phyloP scores from a whole-genome alignment of 2,113 vertebrate genomes.

The Sakesphorus luctuosus region DNA sequence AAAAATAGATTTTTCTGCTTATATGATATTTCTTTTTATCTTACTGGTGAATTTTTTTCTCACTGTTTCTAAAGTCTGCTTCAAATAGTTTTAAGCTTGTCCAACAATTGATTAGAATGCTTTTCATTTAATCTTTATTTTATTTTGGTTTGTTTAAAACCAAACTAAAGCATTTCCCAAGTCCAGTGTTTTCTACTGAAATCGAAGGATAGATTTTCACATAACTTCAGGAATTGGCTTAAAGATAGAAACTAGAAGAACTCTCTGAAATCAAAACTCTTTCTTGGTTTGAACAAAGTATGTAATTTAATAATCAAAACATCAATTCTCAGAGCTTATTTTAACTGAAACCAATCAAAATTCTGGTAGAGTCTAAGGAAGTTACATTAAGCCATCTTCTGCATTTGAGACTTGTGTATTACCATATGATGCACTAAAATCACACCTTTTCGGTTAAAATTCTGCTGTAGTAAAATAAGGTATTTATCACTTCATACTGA shows the following conservation, averaged over 20 bases:
- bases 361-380: background rate
- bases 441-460: background rate
- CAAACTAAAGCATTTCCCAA: background rate
- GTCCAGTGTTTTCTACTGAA: background rate
- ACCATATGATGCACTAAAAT: background rate
- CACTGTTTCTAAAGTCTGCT: background rate
- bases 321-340: background rate
- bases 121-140: background rate
- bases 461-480: background rate
- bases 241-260: background rate
- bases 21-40: background rate
- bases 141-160: background rate
- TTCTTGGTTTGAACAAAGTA: background rate
- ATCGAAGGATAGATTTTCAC: background rate
- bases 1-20: background rate
- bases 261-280: background rate
- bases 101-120: background rate
- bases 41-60: background rate
- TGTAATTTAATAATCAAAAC: background rate
- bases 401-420: background rate
- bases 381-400: background rate
- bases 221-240: background rate
- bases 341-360: background rate
- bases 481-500: background rate
- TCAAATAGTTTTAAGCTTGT: background rate